A percentile compares a stretch with the other conserved stretches of the same genome.
These are phyloP conservation scores for Frankliniella fusca DNA, from an alignment of 2,888 invertebrate genomes.

Conservation along the genomic window DNA sequence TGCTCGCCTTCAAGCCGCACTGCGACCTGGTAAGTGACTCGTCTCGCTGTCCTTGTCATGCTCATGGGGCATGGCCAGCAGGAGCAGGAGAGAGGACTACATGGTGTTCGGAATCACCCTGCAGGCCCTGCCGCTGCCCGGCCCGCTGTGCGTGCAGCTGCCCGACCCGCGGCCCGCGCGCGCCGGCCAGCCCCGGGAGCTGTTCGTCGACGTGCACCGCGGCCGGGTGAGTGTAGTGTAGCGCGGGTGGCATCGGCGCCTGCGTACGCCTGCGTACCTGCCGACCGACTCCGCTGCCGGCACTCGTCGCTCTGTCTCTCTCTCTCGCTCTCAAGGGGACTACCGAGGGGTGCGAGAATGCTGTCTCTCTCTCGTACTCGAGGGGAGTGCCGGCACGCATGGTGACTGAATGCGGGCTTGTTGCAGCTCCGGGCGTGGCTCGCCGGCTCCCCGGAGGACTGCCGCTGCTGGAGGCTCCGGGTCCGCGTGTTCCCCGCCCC, in stretches of 20 bases:
- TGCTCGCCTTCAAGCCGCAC: not conserved
- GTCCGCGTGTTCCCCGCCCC: not conserved
- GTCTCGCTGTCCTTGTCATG: too few relatives aligned
- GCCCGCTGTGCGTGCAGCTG: not conserved
- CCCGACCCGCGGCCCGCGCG: not conserved
- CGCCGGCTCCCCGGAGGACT: slow-evolving; percentile 8
- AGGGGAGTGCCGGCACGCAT: too few relatives aligned
- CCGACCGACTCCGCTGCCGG: too few relatives aligned
- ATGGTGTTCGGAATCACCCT: too few relatives aligned
- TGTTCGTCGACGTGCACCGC: not conserved
- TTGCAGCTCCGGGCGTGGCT: not conserved
- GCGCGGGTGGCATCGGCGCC: too few relatives aligned
- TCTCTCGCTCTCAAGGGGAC: too few relatives aligned
- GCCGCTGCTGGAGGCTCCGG: not conserved
- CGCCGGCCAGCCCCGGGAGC: slow-evolving; percentile 4
- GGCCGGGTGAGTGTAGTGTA: not conserved
- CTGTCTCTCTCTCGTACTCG: too few relatives aligned
- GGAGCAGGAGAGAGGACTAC: too few relatives aligned
- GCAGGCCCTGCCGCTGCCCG: slow-evolving; percentile 2
- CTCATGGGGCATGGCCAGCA: too few relatives aligned
- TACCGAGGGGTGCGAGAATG: too few relatives aligned
- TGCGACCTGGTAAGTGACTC: too few relatives aligned
- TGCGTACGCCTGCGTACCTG: not conserved
- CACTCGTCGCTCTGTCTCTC: not conserved
- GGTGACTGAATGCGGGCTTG: not conserved